Evolutionary conservation across 92 coral and sea anemone species (phyloP).

Genomic region (Phymanthus crucifer): DNA sequence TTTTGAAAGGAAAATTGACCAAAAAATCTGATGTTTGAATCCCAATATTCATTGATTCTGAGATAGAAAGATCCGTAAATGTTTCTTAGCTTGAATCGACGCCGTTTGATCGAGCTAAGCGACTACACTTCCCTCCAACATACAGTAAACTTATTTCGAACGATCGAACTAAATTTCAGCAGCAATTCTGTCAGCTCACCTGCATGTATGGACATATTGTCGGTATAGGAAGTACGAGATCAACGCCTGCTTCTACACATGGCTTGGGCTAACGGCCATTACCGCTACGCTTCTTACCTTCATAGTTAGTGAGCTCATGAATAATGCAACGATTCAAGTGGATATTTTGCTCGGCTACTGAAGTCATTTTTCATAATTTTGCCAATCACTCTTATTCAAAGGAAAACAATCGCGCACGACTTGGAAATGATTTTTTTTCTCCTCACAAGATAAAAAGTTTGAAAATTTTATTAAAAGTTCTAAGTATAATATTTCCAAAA

Average conservation of each 20-base stretch:
- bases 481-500: too few species aligned
- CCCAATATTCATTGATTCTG: background rate
- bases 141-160: background rate
- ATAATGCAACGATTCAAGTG: slow-evolving; percentile 16
- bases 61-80: background rate
- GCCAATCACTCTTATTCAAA: background rate
- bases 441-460: background rate
- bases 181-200: background rate
- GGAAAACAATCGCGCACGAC: background rate
- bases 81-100: background rate
- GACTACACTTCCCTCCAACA: background rate
- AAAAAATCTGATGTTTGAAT: background rate
- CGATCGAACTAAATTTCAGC: background rate
- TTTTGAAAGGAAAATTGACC: background rate
- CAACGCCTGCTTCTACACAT: background rate
- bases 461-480: too few species aligned
- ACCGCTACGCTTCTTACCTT: slow-evolving; percentile 12
- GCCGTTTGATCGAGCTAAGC: background rate
- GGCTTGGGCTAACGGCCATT: slow-evolving; percentile 12
- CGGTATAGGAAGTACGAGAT: background rate
- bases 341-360: background rate
- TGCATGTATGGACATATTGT: slow-evolving; percentile 19
- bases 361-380: background rate
- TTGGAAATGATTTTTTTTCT: background rate
- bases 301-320: slow-evolving; percentile 15